Conservation (phyloP, 2,113 vertebrate species). For the Psilopsiagon aymara region DNA sequence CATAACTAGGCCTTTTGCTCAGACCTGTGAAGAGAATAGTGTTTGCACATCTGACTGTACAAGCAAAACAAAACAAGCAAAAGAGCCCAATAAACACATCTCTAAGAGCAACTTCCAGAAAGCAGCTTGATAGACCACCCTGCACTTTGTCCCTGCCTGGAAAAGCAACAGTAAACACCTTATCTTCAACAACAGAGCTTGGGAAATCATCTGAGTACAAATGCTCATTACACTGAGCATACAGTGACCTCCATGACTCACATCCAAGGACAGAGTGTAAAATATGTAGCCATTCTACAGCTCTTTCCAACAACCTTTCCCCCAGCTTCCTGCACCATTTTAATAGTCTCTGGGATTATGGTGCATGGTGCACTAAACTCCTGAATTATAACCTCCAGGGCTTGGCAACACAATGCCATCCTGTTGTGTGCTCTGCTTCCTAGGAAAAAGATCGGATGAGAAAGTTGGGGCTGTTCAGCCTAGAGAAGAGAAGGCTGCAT, state of each 20-base stretch:
- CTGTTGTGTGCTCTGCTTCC: background rate
- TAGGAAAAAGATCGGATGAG: background rate
- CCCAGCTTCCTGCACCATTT: background rate
- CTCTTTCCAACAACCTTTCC: background rate
- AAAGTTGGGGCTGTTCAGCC: too few species aligned
- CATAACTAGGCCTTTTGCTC: background rate
- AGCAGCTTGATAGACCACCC: background rate
- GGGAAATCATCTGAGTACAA: slow-evolving; percentile 36
- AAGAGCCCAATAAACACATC: background rate
- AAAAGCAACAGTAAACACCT: slow-evolving; percentile 6
- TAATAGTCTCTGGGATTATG: background rate
- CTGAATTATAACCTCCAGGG: background rate
- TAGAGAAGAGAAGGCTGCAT: too few species aligned
- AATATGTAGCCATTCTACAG: background rate
- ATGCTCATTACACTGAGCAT: background rate
- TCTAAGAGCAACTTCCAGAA: background rate
- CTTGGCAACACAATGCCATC: rapidly evolving
- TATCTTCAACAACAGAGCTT: background rate
- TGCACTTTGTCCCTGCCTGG: background rate
- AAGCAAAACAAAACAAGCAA: background rate
- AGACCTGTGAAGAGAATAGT: background rate
- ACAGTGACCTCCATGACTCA: background rate
- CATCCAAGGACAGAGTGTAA: background rate
- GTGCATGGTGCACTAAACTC: background rate
- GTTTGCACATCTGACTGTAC: background rate